Evolutionary conservation across 2,797 vertebrate genomes (phyloP).

Genomic region (Morus bassanus): DNA sequence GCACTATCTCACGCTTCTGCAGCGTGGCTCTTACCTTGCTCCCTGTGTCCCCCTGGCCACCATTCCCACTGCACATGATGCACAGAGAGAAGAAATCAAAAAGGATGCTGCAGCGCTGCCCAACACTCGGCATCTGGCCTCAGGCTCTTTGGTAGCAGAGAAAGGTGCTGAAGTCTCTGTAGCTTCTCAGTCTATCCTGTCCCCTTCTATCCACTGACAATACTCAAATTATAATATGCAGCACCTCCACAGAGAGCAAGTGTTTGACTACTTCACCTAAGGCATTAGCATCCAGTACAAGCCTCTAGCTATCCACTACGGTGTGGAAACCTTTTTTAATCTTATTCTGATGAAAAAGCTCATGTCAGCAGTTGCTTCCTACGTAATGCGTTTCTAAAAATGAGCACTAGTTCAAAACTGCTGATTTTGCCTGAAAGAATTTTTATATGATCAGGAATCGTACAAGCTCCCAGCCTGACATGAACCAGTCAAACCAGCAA

Average conservation of each 20-base stretch:
- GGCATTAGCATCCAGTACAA: neutral
- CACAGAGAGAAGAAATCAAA: neutral
- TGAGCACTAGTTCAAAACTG: neutral
- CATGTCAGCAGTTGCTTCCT: neutral
- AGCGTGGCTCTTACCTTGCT: neutral
- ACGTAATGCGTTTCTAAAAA: neutral
- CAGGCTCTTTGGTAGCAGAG: neutral
- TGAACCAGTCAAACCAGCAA: neutral
- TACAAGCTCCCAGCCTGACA: neutral
- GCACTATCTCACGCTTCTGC: neutral
- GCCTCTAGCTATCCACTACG: neutral
- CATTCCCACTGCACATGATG: neutral
- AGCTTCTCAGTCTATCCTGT: neutral
- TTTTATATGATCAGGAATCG: neutral
- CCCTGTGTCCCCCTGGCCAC: neutral
- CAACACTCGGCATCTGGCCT: neutral
- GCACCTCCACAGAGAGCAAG: neutral
- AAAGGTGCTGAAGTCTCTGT: neutral
- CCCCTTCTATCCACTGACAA: neutral
- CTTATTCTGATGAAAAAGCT: neutral
- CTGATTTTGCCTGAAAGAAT: neutral
- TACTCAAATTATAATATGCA: neutral
- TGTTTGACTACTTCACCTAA: neutral
- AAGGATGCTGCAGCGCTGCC: neutral
- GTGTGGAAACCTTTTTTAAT: neutral